phyloP scores from a whole-genome alignment of 1,140 invertebrate genomes.

The Aphaenogaster rudis region DNA sequence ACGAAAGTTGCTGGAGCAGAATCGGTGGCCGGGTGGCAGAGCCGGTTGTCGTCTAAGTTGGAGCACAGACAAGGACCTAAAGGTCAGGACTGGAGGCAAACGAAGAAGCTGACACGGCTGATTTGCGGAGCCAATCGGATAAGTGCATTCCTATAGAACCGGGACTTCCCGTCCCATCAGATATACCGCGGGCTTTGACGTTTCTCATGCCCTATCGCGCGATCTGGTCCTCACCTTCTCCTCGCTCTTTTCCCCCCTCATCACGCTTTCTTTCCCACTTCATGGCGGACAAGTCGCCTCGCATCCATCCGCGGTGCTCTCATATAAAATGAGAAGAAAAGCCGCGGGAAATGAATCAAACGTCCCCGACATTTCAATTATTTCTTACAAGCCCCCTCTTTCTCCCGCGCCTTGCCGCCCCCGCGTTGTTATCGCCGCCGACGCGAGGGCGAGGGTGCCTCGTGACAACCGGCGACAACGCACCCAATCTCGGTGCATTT shows the following conservation, averaged over 20 bases:
- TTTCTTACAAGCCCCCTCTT: slow-evolving; percentile 73
- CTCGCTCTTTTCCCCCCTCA: neutral
- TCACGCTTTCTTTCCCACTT: slow-evolving; percentile 14
- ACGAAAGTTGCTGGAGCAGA: slow-evolving; percentile 75
- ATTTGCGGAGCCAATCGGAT: slow-evolving; percentile 86
- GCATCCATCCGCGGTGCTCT: slow-evolving; percentile 68
- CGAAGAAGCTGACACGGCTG: slow-evolving; percentile 83
- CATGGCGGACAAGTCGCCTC: slow-evolving; percentile 48
- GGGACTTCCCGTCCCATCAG: slow-evolving; percentile 84
- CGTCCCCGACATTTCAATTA: slow-evolving; percentile 83
- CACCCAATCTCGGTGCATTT: slow-evolving; percentile 59
- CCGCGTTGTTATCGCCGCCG: slow-evolving; percentile 25
- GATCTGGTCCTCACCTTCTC: slow-evolving; percentile 75
- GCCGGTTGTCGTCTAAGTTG: slow-evolving; percentile 35
- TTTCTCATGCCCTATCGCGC: slow-evolving; percentile 85
- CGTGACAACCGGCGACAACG: slow-evolving; percentile 37
- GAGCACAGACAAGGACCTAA: slow-evolving; percentile 22
- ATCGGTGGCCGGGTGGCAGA: slow-evolving; percentile 44
- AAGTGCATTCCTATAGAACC: slow-evolving; percentile 85
- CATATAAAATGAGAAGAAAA: slow-evolving; percentile 82
- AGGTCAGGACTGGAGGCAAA: slow-evolving; percentile 37
- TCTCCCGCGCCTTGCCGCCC: slow-evolving; percentile 34
- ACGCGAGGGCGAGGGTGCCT: slow-evolving; percentile 35
- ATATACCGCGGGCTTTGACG: slow-evolving; percentile 84
- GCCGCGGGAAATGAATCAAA: slow-evolving; percentile 83